Percentiles rank a stretch among this genome's conserved stretches.
phyloP scores from a whole-genome alignment of 2,888 invertebrate species.

The Megamerina dolium region DNA sequence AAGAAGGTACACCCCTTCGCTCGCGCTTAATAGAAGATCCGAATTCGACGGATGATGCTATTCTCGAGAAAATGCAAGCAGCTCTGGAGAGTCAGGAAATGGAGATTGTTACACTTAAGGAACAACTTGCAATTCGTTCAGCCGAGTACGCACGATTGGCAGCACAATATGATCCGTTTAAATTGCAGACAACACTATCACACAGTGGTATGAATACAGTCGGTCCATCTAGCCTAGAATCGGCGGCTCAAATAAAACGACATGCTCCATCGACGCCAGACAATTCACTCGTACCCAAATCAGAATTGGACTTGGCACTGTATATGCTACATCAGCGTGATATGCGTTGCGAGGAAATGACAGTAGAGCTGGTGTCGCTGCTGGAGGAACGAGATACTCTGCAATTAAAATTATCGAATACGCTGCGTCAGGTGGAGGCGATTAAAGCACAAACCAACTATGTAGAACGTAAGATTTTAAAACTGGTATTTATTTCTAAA shows the following conservation, averaged over 20 bases:
- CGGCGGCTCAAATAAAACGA: background rate
- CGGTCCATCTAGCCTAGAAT: background rate
- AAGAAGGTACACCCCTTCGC: conserved; percentile 23
- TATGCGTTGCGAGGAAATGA: conserved; percentile 79
- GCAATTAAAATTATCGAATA: conserved; percentile 75
- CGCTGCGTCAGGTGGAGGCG: conserved; percentile 68
- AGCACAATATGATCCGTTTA: conserved; percentile 48
- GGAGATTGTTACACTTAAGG: conserved; percentile 67
- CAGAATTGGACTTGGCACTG: conserved; percentile 71
- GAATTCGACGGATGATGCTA: conserved; percentile 38
- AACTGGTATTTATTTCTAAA: background rate
- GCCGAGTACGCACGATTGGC: conserved; percentile 55
- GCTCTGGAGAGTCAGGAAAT: conserved; percentile 65
- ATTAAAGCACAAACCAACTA: conserved; percentile 31
- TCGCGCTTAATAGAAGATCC: conserved; percentile 22
- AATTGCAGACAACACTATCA: conserved; percentile 36
- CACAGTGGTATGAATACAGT: conserved; percentile 23
- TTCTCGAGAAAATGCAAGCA: conserved; percentile 46
- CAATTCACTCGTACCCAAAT: conserved; percentile 44
- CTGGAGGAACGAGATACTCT: conserved; percentile 80
- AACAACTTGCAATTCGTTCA: conserved; percentile 58
- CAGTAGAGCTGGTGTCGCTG: conserved; percentile 73
- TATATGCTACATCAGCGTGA: conserved; percentile 84
- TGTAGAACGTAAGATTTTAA: conserved; percentile 28
- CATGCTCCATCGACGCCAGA: conserved; percentile 6